A percentile compares a stretch with the other conserved stretches of the same genome.
phyloP scores from a whole-genome alignment of 1,140 invertebrate genomes.

The Aporrectodea caliginosa region DNA sequence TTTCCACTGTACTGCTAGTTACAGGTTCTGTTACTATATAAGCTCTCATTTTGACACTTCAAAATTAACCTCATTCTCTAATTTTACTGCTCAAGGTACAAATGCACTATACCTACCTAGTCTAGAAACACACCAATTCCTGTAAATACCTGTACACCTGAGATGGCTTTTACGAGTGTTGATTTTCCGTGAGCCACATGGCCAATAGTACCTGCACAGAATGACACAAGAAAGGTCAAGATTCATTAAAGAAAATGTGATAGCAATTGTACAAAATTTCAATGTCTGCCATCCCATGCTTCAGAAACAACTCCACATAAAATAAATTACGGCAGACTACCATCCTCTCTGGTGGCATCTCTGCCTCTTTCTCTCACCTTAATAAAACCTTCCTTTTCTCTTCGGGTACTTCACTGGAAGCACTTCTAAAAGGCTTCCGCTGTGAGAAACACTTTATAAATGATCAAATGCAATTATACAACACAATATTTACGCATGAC shows the following conservation, averaged over 20 bases:
- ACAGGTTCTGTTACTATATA: too few species aligned
- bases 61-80: too few species aligned
- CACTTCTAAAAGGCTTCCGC: too few species aligned
- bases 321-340: background rate
- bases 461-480: too few species aligned
- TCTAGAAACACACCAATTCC: too few species aligned
- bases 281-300: background rate
- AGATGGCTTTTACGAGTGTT: slow-evolving; percentile 98
- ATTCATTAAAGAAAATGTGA: background rate
- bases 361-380: background rate
- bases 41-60: too few species aligned
- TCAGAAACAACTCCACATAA: background rate
- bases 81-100: too few species aligned
- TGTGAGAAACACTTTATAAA: too few species aligned
- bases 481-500: too few species aligned
- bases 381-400: background rate
- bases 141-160: slow-evolving; percentile 83
- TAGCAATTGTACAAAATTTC: background rate
- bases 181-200: slow-evolving; percentile 99
- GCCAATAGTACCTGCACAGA: slow-evolving; percentile 78
- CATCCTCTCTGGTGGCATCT: background rate
- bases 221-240: slow-evolving; percentile 6
- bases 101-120: too few species aligned
- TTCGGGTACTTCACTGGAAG: too few species aligned
- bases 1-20: too few species aligned